A percentile compares a stretch with the other conserved stretches of the same genome.
These are phyloP conservation scores for Danio tinwini DNA, from an alignment of 2,797 vertebrate species.

Conservation along the genomic window DNA sequence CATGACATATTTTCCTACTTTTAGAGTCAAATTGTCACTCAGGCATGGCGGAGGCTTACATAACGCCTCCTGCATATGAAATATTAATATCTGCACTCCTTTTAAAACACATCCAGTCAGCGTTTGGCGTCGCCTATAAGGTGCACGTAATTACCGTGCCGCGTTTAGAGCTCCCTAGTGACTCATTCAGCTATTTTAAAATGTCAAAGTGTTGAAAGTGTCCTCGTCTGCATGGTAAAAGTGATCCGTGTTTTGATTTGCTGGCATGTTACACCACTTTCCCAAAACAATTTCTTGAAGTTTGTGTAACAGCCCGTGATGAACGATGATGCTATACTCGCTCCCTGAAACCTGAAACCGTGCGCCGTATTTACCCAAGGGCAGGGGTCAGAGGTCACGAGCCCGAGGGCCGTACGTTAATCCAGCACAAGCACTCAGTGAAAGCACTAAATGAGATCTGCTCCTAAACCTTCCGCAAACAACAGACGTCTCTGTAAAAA, in stretches of 20 bases:
- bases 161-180: slow-evolving; percentile 7
- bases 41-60: background rate
- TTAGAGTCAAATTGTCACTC: background rate
- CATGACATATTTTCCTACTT: background rate
- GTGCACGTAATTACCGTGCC: background rate
- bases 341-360: slow-evolving; percentile 73
- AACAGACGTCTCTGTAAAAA: slow-evolving; percentile 57
- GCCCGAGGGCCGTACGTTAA: slow-evolving; percentile 61
- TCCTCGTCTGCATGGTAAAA: background rate
- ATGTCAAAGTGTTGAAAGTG: slow-evolving; percentile 38
- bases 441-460: slow-evolving; percentile 33
- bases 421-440: slow-evolving; percentile 30
- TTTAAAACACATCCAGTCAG: slow-evolving; percentile 23
- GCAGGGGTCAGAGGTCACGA: slow-evolving; percentile 72
- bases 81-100: slow-evolving; percentile 18
- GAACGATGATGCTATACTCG: slow-evolving; percentile 78
- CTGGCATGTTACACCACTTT: slow-evolving; percentile 44
- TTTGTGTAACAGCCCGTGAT: slow-evolving; percentile 77
- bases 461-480: slow-evolving; percentile 56
- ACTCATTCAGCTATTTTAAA: slow-evolving; percentile 31
- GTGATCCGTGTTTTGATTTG: slow-evolving; percentile 23
- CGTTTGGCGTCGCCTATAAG: background rate
- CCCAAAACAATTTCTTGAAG: slow-evolving; percentile 46
- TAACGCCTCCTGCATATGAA: slow-evolving; percentile 18
- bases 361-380: slow-evolving; percentile 78